Conservation (phyloP, 2,797 vertebrate species). For the Rousettus madagascariensis region DNA sequence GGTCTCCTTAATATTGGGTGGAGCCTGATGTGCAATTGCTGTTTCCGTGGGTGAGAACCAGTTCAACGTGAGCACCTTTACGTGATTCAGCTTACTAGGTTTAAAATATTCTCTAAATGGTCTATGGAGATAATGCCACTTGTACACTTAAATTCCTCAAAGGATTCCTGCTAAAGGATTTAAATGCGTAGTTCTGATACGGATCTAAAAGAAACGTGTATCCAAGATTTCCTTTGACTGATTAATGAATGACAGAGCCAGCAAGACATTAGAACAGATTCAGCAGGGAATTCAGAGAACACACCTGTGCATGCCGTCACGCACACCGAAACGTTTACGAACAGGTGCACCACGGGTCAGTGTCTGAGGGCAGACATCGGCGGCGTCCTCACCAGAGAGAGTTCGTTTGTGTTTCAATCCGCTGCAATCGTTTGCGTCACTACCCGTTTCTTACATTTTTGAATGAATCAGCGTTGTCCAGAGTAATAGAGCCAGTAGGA, state of each 20-base stretch:
- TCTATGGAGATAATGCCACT: not conserved
- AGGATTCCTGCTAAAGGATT: not conserved
- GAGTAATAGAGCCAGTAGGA: not conserved
- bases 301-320: no score
- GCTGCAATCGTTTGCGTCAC: no score
- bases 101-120: not conserved
- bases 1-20: not conserved
- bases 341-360: not conserved
- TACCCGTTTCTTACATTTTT: not conserved
- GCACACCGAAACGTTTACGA: not conserved
- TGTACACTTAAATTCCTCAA: not conserved
- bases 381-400: rapidly evolving
- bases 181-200: not conserved
- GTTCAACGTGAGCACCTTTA: not conserved
- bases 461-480: not conserved
- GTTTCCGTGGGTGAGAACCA: not conserved
- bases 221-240: not conserved
- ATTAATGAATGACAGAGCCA: not conserved
- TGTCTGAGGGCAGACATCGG: not conserved
- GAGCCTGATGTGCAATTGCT: not conserved
- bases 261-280: not conserved
- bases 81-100: not conserved
- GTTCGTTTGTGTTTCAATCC: not conserved
- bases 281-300: not conserved
- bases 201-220: not conserved